A percentile compares a stretch with the other conserved stretches of the same genome.
Conservation (phyloP, 1,140 invertebrate species). For the Aphidius gifuensis region DNA sequence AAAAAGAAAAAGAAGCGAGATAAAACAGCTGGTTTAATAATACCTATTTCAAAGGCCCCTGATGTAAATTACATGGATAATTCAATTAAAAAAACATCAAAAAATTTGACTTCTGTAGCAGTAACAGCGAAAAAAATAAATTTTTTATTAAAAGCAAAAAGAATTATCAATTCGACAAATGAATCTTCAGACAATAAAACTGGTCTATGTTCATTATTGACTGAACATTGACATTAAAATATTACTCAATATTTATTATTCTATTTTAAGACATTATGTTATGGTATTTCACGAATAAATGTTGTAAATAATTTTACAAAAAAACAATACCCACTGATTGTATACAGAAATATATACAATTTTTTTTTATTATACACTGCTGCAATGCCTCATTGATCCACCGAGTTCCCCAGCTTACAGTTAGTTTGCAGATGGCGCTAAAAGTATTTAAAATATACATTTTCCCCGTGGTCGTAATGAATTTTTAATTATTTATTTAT, state of each 20-base stretch:
- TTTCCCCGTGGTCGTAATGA: not conserved
- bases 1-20: slow-evolving; percentile 42
- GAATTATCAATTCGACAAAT: slow-evolving; percentile 16
- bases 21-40: slow-evolving; percentile 44
- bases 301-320: not conserved
- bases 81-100: no score
- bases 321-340: no score
- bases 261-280: no score
- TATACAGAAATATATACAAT: no score
- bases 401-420: not conserved
- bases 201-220: slow-evolving; percentile 16
- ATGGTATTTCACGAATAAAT: not conserved
- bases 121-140: slow-evolving; percentile 20
- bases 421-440: not conserved
- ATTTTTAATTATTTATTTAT: not conserved
- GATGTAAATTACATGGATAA: not conserved
- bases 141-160: slow-evolving; percentile 19
- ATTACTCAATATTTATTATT: not conserved
- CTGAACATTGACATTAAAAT: slow-evolving; percentile 9
- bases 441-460: slow-evolving; percentile 1
- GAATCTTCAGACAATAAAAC: slow-evolving; percentile 9
- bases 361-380: not conserved
- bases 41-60: slow-evolving; percentile 21
- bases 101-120: no score
- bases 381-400: not conserved